A percentile compares a stretch with the other conserved stretches of the same genome.
Conservation (phyloP, 2,113 vertebrate genomes). For the Bombycilla garrulus region DNA sequence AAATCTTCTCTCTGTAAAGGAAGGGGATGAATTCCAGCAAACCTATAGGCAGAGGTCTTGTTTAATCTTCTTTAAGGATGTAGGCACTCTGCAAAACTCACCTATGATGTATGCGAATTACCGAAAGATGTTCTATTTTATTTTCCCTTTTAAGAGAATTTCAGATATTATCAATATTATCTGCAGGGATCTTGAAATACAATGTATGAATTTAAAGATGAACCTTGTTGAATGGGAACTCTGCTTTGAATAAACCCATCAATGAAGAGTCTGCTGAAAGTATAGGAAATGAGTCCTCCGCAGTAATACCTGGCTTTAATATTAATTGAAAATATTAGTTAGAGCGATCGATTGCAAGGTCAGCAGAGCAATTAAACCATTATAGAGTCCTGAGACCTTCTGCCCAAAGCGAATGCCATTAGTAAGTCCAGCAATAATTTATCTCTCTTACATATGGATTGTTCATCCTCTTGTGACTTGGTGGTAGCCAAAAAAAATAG, state of each 20-base stretch:
- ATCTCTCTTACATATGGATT: not conserved
- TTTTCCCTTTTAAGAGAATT: not conserved
- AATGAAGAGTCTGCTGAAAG: not conserved
- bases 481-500: not conserved
- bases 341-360: not conserved
- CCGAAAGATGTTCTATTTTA: not conserved
- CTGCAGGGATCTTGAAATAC: not conserved
- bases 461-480: not conserved
- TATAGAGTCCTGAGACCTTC: not conserved
- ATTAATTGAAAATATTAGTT: constrained; percentile 45
- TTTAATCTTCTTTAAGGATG: not conserved
- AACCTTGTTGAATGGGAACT: not conserved
- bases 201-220: not conserved
- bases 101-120: not conserved
- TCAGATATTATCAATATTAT: not conserved
- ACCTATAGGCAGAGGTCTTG: not conserved
- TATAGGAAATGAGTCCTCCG: not conserved
- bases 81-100: not conserved
- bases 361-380: constrained; percentile 19
- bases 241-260: not conserved
- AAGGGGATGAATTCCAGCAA: not conserved
- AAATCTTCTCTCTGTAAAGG: not conserved
- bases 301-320: constrained; percentile 32
- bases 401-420: not conserved
- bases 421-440: not conserved